Conservation (phyloP, 2,113 vertebrate genomes). For the Rhodinocichla rosea region DNA sequence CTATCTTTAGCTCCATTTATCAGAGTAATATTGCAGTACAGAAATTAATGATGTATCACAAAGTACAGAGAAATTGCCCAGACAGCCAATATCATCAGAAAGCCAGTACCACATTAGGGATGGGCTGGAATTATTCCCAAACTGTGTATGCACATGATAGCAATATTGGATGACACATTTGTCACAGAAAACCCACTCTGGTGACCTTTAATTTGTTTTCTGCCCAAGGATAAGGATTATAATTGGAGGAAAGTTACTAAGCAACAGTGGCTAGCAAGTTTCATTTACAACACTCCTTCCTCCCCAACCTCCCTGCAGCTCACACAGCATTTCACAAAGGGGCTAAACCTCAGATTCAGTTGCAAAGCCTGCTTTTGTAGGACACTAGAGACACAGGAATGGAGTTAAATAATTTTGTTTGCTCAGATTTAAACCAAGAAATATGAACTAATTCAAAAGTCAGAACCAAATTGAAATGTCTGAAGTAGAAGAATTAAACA, state of each 20-base stretch:
- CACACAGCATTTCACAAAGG: constrained; percentile 32
- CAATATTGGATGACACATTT: background rate
- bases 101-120: background rate
- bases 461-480: constrained; percentile 24
- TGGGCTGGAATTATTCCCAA: background rate
- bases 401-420: constrained; percentile 37
- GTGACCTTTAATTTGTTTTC: constrained; percentile 28
- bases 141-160: background rate
- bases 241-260: constrained; percentile 37
- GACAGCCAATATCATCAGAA: background rate
- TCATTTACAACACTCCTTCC: constrained; percentile 30
- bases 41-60: background rate
- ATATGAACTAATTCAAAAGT: constrained; percentile 30
- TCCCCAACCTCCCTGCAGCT: background rate
- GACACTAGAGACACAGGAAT: constrained; percentile 43
- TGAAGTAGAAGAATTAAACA: constrained; percentile 36
- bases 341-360: background rate
- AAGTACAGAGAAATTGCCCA: background rate
- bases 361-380: constrained; percentile 31
- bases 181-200: constrained; percentile 14
- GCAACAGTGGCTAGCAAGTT: constrained; percentile 34
- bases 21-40: background rate
- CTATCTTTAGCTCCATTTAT: background rate
- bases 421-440: constrained; percentile 35
- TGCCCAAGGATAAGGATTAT: constrained; percentile 11